Base-by-base conservation (phyloP, 1,140 invertebrate species). In the Drosophila pachea region DNA sequence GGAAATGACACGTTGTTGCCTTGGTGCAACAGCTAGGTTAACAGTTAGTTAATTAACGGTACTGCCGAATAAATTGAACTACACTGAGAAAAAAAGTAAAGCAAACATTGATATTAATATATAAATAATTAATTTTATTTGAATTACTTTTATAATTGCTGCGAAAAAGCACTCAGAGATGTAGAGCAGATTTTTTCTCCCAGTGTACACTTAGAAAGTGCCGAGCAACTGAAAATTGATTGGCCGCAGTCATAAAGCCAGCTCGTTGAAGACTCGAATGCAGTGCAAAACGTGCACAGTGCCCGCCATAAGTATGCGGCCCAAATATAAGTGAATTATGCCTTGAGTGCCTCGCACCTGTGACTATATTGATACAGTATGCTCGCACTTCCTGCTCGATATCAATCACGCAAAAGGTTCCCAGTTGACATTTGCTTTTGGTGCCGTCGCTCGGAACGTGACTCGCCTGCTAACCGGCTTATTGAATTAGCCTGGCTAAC, bases 331-430 rank as follows among this genome's bases (percentile, higher is more conserved):
- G 66, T 78, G 62, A 74, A 68, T 60, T 71, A 71, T 78, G 67
- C 74, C 55, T 56, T 66, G 74, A 83, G 61, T 83, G 78, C 58
- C 78, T 70, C 11, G n/a, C 5, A 14, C 40, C 50, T 72, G 6
- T 14, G n/a, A 43, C 16, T 22, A 22, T 22, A 55, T 12, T n/a
- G 8, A n/a, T 2, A 35, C 31, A 47, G 2, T 40, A 11, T 40
- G 31, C 29, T 31, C 42, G 29, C 62, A 82, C 74, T 82, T 82
- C 78, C 78, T 83, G 78, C 66, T 78, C 78, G 68, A 82, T 68
- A 77, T 81, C 70, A 82, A 81, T 82, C 74, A 81, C 49, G 22
- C 54, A 56, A 55, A 79, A 82, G 75, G 65, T 74, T 69, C 58
- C 47, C 22, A 5, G 38, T 60, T 82, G 74, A 78, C 67, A 83